Base-by-base conservation (phyloP, 37 sponge, comb jelly and placozoan genomes). In the Diacarnus erythraeanus region DNA sequence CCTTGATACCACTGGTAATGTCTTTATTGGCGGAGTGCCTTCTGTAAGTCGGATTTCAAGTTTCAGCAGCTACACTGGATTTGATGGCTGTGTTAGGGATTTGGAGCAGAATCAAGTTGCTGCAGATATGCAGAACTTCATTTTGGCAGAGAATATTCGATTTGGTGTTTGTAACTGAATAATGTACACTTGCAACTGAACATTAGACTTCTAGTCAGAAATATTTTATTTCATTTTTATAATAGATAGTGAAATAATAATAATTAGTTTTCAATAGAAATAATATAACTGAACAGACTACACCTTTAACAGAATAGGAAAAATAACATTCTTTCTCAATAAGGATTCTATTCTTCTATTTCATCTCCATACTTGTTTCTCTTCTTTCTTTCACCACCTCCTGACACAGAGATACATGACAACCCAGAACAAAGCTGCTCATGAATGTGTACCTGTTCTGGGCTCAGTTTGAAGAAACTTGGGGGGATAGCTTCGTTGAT, bases 351-450 rank as follows among this genome's bases (percentile, higher is more conserved):
- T 22, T 83, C 80, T 56, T 82, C 51, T 25, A 89, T 69, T 15
- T 81, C 76, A 70, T 89, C 90, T 26, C 90, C 90, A 59, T 84
- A 90, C 71, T 90, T 80, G 64, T 90, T 90, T 27, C 82, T 69
- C 25, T 73, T 58, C 38, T 54, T 72, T 35, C 44, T 42, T 26
- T 40, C n/a, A 63, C 40, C 59, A 25, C 22, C 34, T 2, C 9
- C 35, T 18, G 37, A 23, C 20, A 71, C 2, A 69, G 5, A 1
- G 25, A 1, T 12, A 40, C 1, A 39, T 71, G 71, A 54, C 37
- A 20, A 12, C 5, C 31, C n/a, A n/a, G n/a, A n/a, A n/a, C n/a
- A n/a, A n/a, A n/a, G n/a, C n/a, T n/a, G n/a, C n/a, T n/a, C n/a
- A n/a, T n/a, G n/a, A n/a, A n/a, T n/a, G n/a, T n/a, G n/a, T n/a